Percentiles rank a stretch among this genome's conserved stretches.
These are phyloP conservation scores for Podiceps cristatus DNA, from an alignment of 2,113 vertebrate species.

Conservation along the genomic window DNA sequence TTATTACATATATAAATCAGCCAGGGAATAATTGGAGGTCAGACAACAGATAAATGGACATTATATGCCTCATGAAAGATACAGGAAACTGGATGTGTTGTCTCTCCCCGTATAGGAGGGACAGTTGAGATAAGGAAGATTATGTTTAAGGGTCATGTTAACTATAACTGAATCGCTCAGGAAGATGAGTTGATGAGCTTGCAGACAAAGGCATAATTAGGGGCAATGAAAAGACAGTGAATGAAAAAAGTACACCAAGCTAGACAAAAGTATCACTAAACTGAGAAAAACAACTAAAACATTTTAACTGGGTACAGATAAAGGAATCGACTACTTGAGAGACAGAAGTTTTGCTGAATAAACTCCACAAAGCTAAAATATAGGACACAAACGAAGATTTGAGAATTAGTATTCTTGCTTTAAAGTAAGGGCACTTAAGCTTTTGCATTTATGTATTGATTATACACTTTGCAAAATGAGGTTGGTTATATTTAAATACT, in stretches of 20 bases:
- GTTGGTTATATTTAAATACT: not conserved
- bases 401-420: not conserved
- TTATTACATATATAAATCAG: not conserved
- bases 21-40: not conserved
- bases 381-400: not conserved
- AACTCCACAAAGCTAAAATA: not conserved
- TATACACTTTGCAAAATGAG: not conserved
- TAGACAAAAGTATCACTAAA: not conserved
- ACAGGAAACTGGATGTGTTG: not conserved
- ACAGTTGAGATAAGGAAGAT: not conserved
- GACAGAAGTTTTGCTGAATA: not conserved
- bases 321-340: not conserved
- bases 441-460: not conserved
- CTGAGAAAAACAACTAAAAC: not conserved
- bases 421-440: not conserved
- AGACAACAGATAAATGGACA: not conserved
- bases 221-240: not conserved
- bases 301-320: not conserved
- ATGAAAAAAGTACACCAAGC: not conserved
- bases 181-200: not conserved
- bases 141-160: conserved; percentile 7
- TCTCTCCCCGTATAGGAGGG: not conserved
- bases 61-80: not conserved
- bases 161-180: not conserved
- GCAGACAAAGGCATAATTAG: not conserved